phyloP scores from a whole-genome alignment of 2,797 vertebrate genomes.

The Argentina silus region DNA sequence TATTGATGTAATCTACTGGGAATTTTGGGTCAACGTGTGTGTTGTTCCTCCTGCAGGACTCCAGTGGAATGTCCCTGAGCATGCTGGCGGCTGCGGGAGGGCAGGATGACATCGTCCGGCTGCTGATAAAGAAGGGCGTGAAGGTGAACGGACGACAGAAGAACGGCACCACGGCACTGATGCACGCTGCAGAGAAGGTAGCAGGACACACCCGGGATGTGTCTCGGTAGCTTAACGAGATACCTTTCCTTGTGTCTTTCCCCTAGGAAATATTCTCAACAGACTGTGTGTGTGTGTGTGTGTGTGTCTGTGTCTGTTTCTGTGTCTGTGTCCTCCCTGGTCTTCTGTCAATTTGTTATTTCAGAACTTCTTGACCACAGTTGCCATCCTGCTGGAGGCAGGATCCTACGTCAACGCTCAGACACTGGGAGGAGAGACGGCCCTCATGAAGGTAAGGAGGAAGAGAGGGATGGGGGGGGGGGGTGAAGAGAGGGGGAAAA shows the following conservation, averaged over 20 bases:
- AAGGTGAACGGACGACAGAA: constrained; percentile 92
- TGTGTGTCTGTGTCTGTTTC: neutral
- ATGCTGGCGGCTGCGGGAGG: constrained; percentile 96
- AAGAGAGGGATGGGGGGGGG: neutral
- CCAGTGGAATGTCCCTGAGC: constrained; percentile 93
- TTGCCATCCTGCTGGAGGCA: constrained; percentile 94
- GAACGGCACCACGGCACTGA: constrained; percentile 94
- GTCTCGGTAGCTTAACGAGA: no score
- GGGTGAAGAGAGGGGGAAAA: neutral
- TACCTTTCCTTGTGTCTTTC: no score
- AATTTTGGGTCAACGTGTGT: neutral
- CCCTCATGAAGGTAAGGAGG: constrained; percentile 90
- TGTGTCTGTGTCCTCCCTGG: neutral
- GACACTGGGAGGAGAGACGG: constrained; percentile 90
- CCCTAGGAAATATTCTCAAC: no score
- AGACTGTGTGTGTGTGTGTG: no score
- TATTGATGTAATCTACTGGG: no score
- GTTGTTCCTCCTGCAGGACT: constrained; percentile 79
- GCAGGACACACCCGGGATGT: neutral
- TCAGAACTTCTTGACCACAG: constrained; percentile 95
- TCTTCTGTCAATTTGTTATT: neutral
- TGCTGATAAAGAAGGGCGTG: constrained; percentile 93
- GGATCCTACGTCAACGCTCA: constrained; percentile 92
- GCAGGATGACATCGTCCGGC: constrained; percentile 91
- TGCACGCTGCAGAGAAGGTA: constrained; percentile 98